phyloP scores from a whole-genome alignment of 2,113 vertebrate species.

The Sphaerodactylus townsendi region DNA sequence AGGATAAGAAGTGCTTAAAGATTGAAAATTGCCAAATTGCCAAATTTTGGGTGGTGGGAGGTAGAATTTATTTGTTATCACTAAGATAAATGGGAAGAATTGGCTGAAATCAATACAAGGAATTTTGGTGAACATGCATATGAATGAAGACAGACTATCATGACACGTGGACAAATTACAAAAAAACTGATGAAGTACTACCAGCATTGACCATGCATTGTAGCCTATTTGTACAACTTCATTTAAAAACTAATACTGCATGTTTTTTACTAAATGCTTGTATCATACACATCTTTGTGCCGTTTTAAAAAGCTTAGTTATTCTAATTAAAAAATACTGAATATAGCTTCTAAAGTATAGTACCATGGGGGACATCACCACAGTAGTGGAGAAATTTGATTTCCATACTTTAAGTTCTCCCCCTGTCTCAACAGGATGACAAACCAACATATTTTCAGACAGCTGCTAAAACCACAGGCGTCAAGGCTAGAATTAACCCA shows the following conservation, averaged over 20 bases:
- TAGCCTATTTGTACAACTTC: no score
- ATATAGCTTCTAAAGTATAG: not conserved
- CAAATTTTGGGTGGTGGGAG: no score
- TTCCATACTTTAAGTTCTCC: not conserved
- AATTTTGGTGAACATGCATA: not conserved
- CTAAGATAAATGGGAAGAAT: not conserved
- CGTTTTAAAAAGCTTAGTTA: slow-evolving; percentile 4
- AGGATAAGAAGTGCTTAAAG: no score
- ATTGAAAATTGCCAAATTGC: not conserved
- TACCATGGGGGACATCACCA: not conserved
- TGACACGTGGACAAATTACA: not conserved
- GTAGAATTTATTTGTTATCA: not conserved
- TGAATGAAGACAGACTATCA: not conserved
- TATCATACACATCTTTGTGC: not conserved
- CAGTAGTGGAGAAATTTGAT: not conserved
- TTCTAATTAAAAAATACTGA: not conserved
- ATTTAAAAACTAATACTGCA: no score
- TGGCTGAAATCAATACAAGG: not conserved
- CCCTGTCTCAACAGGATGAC: not conserved
- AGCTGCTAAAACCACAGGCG: not conserved
- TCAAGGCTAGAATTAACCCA: not conserved
- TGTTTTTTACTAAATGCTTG: not conserved
- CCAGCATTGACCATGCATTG: not conserved
- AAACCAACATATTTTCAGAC: not conserved
- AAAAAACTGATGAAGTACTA: not conserved